Percentiles rank a stretch among this genome's conserved stretches.
Evolutionary conservation across 2,888 invertebrate species (phyloP).

Genomic region (Pammene fasciana): DNA sequence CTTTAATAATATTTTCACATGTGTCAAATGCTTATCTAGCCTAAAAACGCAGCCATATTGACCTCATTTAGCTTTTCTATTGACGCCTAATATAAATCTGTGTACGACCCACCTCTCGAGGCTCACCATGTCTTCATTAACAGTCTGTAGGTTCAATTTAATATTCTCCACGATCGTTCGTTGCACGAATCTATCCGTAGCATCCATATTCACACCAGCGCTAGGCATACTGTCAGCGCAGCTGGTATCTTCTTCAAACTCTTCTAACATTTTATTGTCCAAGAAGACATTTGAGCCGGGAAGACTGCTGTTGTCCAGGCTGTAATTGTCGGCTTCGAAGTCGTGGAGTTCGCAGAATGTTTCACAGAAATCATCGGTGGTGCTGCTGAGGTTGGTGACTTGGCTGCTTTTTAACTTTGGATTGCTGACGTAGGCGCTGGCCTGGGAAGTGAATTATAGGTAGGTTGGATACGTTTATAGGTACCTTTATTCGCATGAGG

Average conservation of each 20-base stretch:
- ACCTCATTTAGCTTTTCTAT: no score
- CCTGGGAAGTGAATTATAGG: not conserved
- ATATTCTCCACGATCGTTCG: conserved; percentile 59
- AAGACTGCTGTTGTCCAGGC: conserved; percentile 51
- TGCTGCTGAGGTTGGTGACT: conserved; percentile 51
- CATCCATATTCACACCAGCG: conserved; percentile 52
- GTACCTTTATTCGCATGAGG: no score
- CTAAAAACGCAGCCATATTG: no score
- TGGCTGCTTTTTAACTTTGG: conserved; percentile 49
- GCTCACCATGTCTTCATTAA: conserved; percentile 61
- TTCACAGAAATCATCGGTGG: conserved; percentile 65
- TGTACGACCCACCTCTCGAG: conserved; percentile 51
- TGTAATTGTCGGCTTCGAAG: conserved; percentile 46
- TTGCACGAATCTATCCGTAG: conserved; percentile 52
- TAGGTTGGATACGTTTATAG: no score
- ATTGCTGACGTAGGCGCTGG: conserved; percentile 54
- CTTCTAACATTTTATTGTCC: conserved; percentile 53
- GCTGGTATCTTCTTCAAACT: conserved; percentile 53
- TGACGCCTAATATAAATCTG: no score
- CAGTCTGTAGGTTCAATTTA: conserved; percentile 60
- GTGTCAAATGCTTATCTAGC: no score
- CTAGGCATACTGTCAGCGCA: conserved; percentile 54
- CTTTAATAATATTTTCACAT: no score
- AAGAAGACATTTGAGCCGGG: conserved; percentile 50
- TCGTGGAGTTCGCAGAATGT: conserved; percentile 61